Evolutionary conservation across 2,797 vertebrate species (phyloP), one percentile per base, ranked within the genome.

Genomic region (Vireo griseus): DNA sequence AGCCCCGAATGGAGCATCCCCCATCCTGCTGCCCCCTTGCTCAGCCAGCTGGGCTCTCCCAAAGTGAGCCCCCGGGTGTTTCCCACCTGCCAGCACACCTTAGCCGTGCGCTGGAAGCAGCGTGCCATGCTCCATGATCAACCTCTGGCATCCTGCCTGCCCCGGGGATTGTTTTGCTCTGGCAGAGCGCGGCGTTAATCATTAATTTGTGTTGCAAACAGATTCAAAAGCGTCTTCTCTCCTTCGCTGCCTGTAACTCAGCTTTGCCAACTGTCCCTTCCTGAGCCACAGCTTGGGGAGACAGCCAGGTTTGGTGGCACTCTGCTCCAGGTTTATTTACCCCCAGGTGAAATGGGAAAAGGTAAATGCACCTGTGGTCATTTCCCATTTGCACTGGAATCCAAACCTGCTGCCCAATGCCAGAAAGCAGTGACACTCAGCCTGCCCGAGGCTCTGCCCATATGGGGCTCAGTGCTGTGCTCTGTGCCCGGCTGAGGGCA

Each of bases 391-490:
- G 7, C 58, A 17, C 19, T 2, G 3, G 62, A 35, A 68, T 29
- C 44, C 69, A 45, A 65, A 72, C 10, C 4, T 5, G 2, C 45
- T 35, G 72, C n/a, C 62, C 52, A 9, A 0, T 1, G 5, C 55
- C 12, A 51, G 35, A 10, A 39, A 63, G 37, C 54, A 24, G 62
- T 0, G 24, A 58, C 47, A 11, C 0, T 6, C 28, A 7, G 19
- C 25, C 37, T 5, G 42, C 21, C 29, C 1, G 5, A 28, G 58
- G 57, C 35, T 88, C 40, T 51, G 65, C 40, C 71, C 3, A 1
- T 2, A 1, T 3, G 0, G 48, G 47, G 47, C 62, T 69, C 16
- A 0, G 37, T 55, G 16, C 67, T 0, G 0, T 8, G 80, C 15
- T 11, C 50, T 15, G 28, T 11, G 21, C 45, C 4, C 0, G 1